These are phyloP conservation scores for Macrophya annulata DNA, from an alignment of 2,888 invertebrate genomes.

Conservation along the genomic window DNA sequence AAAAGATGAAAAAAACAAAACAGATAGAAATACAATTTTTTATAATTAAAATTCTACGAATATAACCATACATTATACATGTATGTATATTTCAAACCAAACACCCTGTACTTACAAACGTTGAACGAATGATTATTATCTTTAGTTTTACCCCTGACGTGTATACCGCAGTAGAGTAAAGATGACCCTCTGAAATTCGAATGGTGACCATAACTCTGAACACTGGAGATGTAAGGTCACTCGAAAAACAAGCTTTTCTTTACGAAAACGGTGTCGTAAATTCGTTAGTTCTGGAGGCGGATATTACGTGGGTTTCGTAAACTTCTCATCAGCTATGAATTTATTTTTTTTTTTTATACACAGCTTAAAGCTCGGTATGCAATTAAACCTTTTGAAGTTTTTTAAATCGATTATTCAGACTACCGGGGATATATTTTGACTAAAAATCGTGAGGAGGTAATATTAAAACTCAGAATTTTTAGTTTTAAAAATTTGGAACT, in stretches of 20 bases:
- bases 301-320: slow-evolving; percentile 59
- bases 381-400: neutral
- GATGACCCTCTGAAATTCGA: slow-evolving; percentile 23
- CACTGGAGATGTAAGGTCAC: slow-evolving; percentile 24
- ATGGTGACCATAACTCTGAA: slow-evolving; percentile 16
- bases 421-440: no score
- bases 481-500: no score
- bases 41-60: neutral
- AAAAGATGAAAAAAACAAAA: neutral
- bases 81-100: neutral
- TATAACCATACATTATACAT: neutral
- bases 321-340: slow-evolving; percentile 62
- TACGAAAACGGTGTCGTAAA: slow-evolving; percentile 65
- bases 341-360: neutral
- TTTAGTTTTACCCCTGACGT: neutral
- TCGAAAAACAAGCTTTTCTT: slow-evolving; percentile 54
- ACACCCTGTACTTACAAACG: neutral
- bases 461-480: no score
- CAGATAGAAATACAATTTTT: neutral
- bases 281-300: slow-evolving; percentile 62
- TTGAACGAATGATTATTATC: neutral
- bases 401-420: no score
- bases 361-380: neutral
- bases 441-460: no score
- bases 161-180: slow-evolving; percentile 8